phyloP scores from a whole-genome alignment of 2,888 invertebrate species.

The Arrhopalites spinosus region DNA sequence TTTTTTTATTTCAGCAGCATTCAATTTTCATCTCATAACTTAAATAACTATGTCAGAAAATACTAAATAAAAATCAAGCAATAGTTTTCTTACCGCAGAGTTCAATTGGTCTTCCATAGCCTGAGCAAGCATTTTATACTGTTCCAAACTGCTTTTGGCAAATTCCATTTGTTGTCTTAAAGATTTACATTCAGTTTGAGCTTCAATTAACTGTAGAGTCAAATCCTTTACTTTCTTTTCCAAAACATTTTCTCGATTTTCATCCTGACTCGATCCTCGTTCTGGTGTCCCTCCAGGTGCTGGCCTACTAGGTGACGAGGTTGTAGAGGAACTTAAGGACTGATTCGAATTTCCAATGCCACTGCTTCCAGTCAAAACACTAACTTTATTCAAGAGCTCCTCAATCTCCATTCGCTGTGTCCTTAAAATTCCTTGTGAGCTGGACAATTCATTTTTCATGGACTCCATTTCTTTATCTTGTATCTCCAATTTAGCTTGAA shows the following conservation, averaged over 20 bases:
- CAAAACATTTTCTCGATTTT: conserved; percentile 9
- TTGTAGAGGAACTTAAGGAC: conserved; percentile 13
- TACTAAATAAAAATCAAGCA: too few relatives aligned
- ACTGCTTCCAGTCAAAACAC: conserved; percentile 38
- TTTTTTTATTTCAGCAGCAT: too few relatives aligned
- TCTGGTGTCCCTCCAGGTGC: neutral
- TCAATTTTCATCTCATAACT: too few relatives aligned
- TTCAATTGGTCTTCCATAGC: conserved; percentile 78
- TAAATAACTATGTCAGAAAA: too few relatives aligned
- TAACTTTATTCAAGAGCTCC: conserved; percentile 48
- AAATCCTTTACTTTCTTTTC: conserved; percentile 54
- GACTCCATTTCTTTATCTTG: conserved; percentile 26
- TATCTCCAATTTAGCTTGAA: conserved; percentile 58
- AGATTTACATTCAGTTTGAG: conserved; percentile 69
- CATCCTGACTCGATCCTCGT: conserved; percentile 16
- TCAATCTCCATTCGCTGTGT: conserved; percentile 50
- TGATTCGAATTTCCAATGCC: neutral
- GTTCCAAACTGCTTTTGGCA: conserved; percentile 76
- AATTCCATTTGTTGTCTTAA: conserved; percentile 74
- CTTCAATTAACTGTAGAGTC: conserved; percentile 55
- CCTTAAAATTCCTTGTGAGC: conserved; percentile 41
- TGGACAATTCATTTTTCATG: conserved; percentile 43
- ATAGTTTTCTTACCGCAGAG: too few relatives aligned
- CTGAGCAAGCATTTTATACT: conserved; percentile 83
- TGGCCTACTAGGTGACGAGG: conserved; percentile 20